Evolutionary conservation across 2,797 vertebrate species (phyloP).

Genomic region (Mus minutoides): DNA sequence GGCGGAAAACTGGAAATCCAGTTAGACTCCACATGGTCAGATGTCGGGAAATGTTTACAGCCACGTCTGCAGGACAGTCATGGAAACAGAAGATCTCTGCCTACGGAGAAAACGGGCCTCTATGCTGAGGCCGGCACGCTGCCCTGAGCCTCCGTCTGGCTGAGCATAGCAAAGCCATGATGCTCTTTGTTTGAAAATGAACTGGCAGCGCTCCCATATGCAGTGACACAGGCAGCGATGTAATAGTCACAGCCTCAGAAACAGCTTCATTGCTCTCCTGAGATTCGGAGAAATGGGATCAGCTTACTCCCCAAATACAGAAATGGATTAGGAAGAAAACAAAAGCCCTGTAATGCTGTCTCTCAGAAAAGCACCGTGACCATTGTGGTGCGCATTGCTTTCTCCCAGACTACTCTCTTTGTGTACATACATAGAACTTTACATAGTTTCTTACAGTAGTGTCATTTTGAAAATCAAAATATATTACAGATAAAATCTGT

Average conservation of each 20-base stretch:
- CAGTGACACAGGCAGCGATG: neutral
- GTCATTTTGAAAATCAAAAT: neutral
- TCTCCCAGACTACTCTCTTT: neutral
- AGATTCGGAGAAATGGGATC: neutral
- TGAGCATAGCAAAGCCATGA: neutral
- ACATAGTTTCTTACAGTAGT: neutral
- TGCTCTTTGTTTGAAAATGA: constrained; percentile 25
- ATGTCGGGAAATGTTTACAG: neutral
- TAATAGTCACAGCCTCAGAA: neutral
- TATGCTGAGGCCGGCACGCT: neutral
- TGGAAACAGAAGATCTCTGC: neutral
- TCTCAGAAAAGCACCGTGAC: neutral
- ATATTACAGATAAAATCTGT: neutral
- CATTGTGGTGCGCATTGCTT: neutral
- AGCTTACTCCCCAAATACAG: constrained; percentile 26
- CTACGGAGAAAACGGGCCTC: constrained; percentile 13
- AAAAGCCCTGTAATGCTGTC: neutral
- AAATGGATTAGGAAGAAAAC: neutral
- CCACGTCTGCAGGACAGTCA: neutral
- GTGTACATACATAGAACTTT: constrained; percentile 18
- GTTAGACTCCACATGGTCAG: neutral
- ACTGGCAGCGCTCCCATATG: neutral
- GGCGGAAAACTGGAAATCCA: neutral
- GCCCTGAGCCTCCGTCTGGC: neutral
- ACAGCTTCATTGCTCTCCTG: neutral